Percentiles rank a stretch among this genome's conserved stretches.
Conservation (phyloP, 2,113 vertebrate genomes). For the Acinonyx jubatus region DNA sequence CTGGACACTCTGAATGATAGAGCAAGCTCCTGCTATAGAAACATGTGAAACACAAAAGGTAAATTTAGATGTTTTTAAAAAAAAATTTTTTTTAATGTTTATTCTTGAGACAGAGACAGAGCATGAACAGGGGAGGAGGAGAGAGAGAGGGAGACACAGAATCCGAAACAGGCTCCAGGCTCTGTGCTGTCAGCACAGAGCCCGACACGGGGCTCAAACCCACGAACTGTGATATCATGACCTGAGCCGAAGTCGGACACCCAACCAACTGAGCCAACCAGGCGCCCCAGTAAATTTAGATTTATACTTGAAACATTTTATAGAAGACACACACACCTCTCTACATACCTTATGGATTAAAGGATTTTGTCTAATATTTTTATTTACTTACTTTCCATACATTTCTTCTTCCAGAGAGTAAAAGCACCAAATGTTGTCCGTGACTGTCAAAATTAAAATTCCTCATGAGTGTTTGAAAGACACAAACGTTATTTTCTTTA, state of each 20-base stretch:
- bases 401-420: conserved; percentile 91
- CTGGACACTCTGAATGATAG: conserved; percentile 81
- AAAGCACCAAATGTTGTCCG: conserved; percentile 93
- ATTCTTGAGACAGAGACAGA: too few relatives aligned
- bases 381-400: conserved; percentile 90
- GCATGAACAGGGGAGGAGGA: too few relatives aligned
- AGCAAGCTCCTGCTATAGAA: conserved; percentile 80
- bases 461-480: conserved; percentile 39
- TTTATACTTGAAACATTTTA: not conserved
- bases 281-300: not conserved
- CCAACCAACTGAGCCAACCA: too few relatives aligned
- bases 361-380: not conserved
- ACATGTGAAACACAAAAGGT: not conserved
- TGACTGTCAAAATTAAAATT: conserved; percentile 87
- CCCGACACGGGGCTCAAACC: too few relatives aligned
- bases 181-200: too few relatives aligned
- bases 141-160: too few relatives aligned
- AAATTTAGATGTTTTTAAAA: not conserved
- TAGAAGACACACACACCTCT: not conserved
- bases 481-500: conserved; percentile 36
- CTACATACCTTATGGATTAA: not conserved
- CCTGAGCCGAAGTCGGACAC: too few relatives aligned
- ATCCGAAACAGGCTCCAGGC: too few relatives aligned
- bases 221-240: too few relatives aligned
- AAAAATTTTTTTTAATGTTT: too few relatives aligned